Percentiles rank a stretch among this genome's conserved stretches.
Conservation (phyloP, 2,113 vertebrate species). For the Mirza zaza region DNA sequence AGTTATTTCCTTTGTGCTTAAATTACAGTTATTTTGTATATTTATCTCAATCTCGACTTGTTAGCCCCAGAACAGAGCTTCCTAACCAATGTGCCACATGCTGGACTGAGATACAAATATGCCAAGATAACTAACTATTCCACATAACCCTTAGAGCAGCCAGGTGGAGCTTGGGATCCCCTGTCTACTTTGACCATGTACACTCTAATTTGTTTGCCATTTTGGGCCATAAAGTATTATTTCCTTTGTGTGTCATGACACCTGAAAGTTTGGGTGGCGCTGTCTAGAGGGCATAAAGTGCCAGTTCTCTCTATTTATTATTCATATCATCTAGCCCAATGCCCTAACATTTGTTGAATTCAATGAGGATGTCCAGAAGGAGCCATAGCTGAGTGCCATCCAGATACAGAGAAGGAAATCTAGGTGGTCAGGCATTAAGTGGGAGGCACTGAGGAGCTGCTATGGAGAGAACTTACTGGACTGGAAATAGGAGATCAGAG, state of each 20-base stretch:
- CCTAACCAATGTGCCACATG: not conserved
- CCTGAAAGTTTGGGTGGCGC: not conserved
- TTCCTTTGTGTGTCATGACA: not conserved
- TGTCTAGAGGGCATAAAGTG: not conserved
- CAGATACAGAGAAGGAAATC: not conserved
- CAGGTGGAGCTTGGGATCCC: not conserved
- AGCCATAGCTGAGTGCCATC: not conserved
- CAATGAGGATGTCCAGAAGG: not conserved
- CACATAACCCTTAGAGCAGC: not conserved
- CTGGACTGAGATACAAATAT: not conserved
- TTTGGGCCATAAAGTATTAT: not conserved
- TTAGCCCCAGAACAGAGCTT: constrained; percentile 8
- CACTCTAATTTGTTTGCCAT: not conserved
- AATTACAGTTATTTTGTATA: not conserved
- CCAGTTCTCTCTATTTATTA: not conserved
- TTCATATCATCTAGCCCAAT: not conserved
- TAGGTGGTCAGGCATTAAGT: not conserved
- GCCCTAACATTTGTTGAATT: not conserved
- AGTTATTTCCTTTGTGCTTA: not conserved
- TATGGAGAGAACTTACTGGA: not conserved
- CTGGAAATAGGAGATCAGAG: not conserved
- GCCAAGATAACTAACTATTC: not conserved
- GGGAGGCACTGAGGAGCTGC: not conserved
- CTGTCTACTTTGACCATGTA: not conserved
- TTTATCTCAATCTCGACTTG: not conserved